These are phyloP conservation scores for Plotosus lineatus DNA, from an alignment of 2,113 vertebrate genomes.

Conservation along the genomic window DNA sequence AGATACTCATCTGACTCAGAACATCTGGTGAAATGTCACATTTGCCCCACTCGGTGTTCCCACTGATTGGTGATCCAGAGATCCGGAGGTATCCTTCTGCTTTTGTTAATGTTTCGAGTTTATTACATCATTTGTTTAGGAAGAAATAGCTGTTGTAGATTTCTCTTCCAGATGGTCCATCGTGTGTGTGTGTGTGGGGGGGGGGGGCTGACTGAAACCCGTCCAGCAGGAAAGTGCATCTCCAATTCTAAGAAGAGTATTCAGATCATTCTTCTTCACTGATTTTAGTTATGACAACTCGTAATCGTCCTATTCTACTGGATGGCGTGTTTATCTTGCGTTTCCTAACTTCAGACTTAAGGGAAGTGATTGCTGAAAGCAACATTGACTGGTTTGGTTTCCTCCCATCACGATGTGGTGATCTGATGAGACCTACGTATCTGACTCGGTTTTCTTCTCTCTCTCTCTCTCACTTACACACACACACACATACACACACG, in stretches of 20 bases:
- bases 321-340: slow-evolving; percentile 54
- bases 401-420: not conserved
- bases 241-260: not conserved
- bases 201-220: not conserved
- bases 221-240: not conserved
- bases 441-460: slow-evolving; percentile 45
- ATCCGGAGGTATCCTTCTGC: slow-evolving; percentile 12
- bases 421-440: slow-evolving; percentile 56
- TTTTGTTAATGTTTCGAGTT: not conserved
- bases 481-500: no score
- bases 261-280: not conserved
- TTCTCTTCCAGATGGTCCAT: slow-evolving; percentile 5
- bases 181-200: slow-evolving; percentile 1
- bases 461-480: no score
- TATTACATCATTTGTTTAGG: slow-evolving; percentile 41
- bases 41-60: slow-evolving; percentile 10
- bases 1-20: not conserved
- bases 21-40: slow-evolving; percentile 16
- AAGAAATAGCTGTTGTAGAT: slow-evolving; percentile 10
- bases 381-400: not conserved
- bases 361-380: not conserved
- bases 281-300: slow-evolving; percentile 21
- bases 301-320: not conserved
- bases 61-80: not conserved
- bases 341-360: slow-evolving; percentile 45